These are phyloP conservation scores for Diarsia rubi DNA, from an alignment of 2,888 invertebrate genomes.

Conservation along the genomic window DNA sequence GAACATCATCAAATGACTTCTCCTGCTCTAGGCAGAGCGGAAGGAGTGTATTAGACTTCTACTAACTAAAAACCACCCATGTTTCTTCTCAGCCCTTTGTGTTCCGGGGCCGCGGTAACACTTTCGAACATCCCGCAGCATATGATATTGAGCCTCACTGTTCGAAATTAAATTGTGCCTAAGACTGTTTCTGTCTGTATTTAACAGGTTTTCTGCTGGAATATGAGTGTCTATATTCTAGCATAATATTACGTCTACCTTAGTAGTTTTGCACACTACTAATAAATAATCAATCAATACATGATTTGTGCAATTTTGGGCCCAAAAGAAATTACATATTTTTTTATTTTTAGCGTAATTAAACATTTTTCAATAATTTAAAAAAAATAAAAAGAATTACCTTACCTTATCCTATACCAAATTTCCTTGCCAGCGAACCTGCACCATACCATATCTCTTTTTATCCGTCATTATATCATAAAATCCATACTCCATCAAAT, in stretches of 20 bases:
- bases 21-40: too few species aligned
- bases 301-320: not conserved
- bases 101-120: too few species aligned
- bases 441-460: not conserved
- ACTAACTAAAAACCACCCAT: too few species aligned
- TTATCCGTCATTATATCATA: not conserved
- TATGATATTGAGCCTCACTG: not conserved
- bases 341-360: not conserved
- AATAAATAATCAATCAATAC: not conserved
- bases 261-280: not conserved
- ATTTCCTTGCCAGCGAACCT: not conserved
- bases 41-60: too few species aligned
- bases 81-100: too few species aligned
- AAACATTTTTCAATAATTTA: not conserved
- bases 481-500: not conserved
- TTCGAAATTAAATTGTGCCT: not conserved
- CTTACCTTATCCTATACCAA: not conserved
- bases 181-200: not conserved
- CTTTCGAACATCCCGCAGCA: too few species aligned
- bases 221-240: too few species aligned
- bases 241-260: not conserved
- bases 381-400: not conserved
- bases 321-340: too few species aligned
- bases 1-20: too few species aligned
- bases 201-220: not conserved